Base-by-base conservation (phyloP, 1,140 invertebrate species). In the Akabosia matsudoensis region DNA sequence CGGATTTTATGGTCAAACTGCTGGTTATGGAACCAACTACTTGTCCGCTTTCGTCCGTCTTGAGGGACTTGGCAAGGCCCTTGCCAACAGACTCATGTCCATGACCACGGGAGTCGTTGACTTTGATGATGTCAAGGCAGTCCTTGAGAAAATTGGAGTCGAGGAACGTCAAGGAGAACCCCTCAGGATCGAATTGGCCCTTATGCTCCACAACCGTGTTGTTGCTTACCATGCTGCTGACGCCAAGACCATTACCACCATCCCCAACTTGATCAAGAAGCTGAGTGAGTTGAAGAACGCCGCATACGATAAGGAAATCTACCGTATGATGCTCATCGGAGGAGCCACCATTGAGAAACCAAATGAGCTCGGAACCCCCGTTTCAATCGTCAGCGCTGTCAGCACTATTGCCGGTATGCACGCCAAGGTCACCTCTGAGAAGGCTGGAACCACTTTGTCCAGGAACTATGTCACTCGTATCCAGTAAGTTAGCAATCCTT, bases 151-250 rank as follows among this genome's bases (percentile, higher is more conserved):
- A 76, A 78, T 81, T 61, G 80, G 80, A 74, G 77, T 81, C n/a
- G 54, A 76, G 33, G 76, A 79, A 73, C 78, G 80, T 71, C 13
- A 24, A 24, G 54, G 37, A 14, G 73, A 54, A 3, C 80, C 80
- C 51, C 67, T 81, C 30, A 78, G 70, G 56, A 75, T 79, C 76
- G 80, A 81, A 77, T n/a, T 81, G 24, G 76, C 64, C 18, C 14
- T 81, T 22, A 24, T 76, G 51, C 74, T 81, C 73, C 80, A 79
- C 73, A 72, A 72, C 33, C 33, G 78, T 16, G 74, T 79, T 56
- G 71, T 81, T 51, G 74, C 78, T 31, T 81, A 81, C 73, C 78
- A 81, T 33, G 78, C 80, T 37, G 78, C 77, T 74, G 80, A 81
- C 70, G 31, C 72, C 28, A 77, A 67, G 3, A 79, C 76, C 31